Base-by-base conservation (phyloP, 2,888 invertebrate species). In the Parelbella ahira region DNA sequence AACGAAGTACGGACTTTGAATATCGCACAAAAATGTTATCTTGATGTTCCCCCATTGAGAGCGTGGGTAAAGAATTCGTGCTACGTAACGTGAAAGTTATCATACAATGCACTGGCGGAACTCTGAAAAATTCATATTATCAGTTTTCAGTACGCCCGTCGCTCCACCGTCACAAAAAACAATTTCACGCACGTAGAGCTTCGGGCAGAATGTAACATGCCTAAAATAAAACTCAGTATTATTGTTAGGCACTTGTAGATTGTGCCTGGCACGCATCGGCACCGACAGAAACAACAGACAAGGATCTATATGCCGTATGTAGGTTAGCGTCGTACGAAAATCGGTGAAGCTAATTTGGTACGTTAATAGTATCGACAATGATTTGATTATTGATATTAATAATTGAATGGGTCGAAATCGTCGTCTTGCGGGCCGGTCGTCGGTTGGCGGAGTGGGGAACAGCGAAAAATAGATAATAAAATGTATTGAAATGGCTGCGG, bases 401-500 rank as follows among this genome's bases (percentile, higher is more conserved):
- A 58, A 67, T 63, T 63, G 60, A 61, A 59, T 56, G 50, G 51
- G 54, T 58, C 56, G 56, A 60, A 60, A 58, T 49, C 50, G 60
- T 56, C 56, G 59, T 66, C 60, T 66, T 66, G 59, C 53, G 59
- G 58, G 59, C 44, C 45, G 44, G 7, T 38, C 24, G 44, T 41
- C 53, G 57, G 56, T 53, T 63, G 63, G 56, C 41, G 65, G 66
- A 58, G 66, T 47, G 66, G 61, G 60, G 60, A 58, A 60, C 62
- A 57, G 65, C 75, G 76, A 77, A 81, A 87, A 84, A 84, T 81
- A 83, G 79, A 84, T 84, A 83, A 78, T 86, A 84, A 86, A 86
- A 84, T 86, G 83, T 87, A 87, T 87, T 80, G 87, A 81, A 86
- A 87, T 81, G 77, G 79, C 81, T 76, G 77, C 66, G 81, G 84